These are phyloP conservation scores for Galaxea fascicularis DNA, from an alignment of 92 coral and sea anemone genomes.

Conservation along the genomic window DNA sequence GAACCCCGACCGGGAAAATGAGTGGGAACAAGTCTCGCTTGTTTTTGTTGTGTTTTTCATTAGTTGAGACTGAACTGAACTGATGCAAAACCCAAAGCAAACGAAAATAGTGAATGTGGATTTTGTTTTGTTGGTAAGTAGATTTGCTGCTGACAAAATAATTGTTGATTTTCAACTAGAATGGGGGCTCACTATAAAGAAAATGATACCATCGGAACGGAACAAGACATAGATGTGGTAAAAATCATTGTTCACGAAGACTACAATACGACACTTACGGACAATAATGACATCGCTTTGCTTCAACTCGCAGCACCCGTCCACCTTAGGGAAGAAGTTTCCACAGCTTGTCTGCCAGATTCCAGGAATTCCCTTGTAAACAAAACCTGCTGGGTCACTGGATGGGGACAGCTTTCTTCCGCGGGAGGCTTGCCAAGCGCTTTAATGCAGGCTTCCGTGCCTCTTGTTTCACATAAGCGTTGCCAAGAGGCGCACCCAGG, in stretches of 20 bases:
- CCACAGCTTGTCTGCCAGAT: constrained; percentile 14
- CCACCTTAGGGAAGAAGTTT: background rate
- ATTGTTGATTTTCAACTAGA: background rate
- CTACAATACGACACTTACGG: background rate
- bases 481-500: background rate
- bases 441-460: constrained; percentile 10
- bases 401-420: background rate
- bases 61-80: no score
- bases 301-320: constrained; percentile 8
- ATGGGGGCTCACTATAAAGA: constrained; percentile 23
- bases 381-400: constrained; percentile 18
- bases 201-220: constrained; percentile 18
- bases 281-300: constrained; percentile 25
- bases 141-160: no score
- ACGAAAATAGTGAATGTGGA: no score
- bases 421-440: background rate
- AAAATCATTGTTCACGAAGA: constrained; percentile 2
- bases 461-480: constrained; percentile 1
- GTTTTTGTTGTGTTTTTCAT: no score
- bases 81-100: no score
- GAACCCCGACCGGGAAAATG: no score
- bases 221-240: constrained; percentile 17
- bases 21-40: no score
- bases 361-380: background rate
- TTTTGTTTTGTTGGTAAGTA: no score